Evolutionary conservation across 1,140 invertebrate species (phyloP).

Genomic region (Contarinia nasturtii): DNA sequence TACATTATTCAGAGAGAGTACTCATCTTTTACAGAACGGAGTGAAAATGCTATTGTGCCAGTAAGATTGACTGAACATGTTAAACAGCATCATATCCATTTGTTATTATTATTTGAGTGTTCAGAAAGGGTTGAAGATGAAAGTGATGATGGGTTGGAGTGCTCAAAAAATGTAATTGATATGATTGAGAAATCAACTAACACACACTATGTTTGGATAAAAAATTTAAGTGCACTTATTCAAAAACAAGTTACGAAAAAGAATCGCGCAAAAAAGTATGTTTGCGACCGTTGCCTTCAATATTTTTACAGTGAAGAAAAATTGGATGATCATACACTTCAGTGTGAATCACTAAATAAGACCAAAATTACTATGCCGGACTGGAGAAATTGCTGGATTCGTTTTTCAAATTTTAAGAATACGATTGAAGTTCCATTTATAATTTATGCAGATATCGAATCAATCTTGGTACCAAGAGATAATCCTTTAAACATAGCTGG

Average conservation of each 20-base stretch:
- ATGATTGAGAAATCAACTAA: background rate
- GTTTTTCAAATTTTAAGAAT: conserved; percentile 7
- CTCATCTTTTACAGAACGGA: background rate
- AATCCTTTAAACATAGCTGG: background rate
- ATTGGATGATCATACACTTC: conserved; percentile 8
- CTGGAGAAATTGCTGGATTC: background rate
- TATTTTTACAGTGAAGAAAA: conserved; percentile 10
- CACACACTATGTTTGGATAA: conserved; percentile 14
- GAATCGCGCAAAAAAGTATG: conserved; percentile 7
- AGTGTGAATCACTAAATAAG: background rate
- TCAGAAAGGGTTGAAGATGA: no score
- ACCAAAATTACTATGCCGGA: conserved; percentile 2
- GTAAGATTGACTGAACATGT: background rate
- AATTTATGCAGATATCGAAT: conserved; percentile 21
- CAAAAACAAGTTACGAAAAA: conserved; percentile 10
- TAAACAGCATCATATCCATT: conserved; percentile 4
- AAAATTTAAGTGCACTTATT: conserved; percentile 12
- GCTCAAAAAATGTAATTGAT: background rate
- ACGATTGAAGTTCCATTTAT: conserved; percentile 14
- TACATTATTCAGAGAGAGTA: background rate
- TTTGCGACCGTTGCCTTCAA: conserved; percentile 15
- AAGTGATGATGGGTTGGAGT: no score
- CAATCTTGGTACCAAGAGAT: conserved; percentile 7
- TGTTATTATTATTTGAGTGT: conserved; percentile 3
- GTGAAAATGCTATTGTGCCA: conserved; percentile 1